Evolutionary conservation across 2,797 vertebrate species (phyloP), one percentile per base, ranked within the genome.

Genomic region (Pseudochirops cupreus): DNA sequence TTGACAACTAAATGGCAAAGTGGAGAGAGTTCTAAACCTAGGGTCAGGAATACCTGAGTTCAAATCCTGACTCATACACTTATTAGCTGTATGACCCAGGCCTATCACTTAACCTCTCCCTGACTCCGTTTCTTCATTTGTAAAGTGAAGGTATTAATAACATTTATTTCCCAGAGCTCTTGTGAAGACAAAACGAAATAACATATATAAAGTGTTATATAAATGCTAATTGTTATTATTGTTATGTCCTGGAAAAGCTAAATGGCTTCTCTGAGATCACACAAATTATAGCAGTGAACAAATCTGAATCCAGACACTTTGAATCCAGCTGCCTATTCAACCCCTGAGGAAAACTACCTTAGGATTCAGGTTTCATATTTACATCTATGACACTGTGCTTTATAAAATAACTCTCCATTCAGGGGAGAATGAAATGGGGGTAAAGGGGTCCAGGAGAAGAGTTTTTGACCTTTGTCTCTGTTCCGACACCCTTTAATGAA

Each of bases 71-170:
- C 0, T 55, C 7, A 46, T 24, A 0, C 9, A 5, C n/a, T 28
- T 87, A 5, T 9, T 21, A 92, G 29, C 9, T 93, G 1, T 39
- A 91, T 55, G 18, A n/a, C 56, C 55, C 59, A 46, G 28, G 12
- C 0, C 29, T 93, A 28, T 87, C 52, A 28, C 0, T 62, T 14
- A 39, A 59, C 56, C 10, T 93, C 82, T 46, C 5, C 4, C 50
- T 91, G 14, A 0, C 50, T 96, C 28, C 21, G 14, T 57, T 95
- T 95, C 29, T 94, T 96, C 16, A 24, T 90, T 59, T 92, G 53
- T 90, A 39, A 29, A 56, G 53, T 56, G 46, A 33, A 10, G 0
- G 33, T 74, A 21, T 7, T 11, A 92, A 46, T n/a, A 26, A 5
- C 3, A 56, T 7, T 24, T 57, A 26, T 39, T 28, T 24, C 16